Evolutionary conservation across 1,140 invertebrate genomes (phyloP), one percentile per base, ranked within the genome.

Genomic region (Drosophila obscura): DNA sequence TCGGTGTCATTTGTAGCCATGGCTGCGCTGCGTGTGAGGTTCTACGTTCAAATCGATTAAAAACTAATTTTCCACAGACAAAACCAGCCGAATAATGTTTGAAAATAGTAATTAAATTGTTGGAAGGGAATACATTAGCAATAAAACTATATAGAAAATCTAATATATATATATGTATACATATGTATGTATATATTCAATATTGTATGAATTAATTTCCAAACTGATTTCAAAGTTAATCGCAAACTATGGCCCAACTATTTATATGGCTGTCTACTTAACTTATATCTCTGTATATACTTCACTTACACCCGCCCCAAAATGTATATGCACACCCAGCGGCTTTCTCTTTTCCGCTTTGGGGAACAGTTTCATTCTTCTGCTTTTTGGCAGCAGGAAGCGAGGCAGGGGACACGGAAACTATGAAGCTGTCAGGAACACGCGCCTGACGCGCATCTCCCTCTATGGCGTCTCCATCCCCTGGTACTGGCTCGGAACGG

Each of bases 21-120:
- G 56, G 53, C 44, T 41, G 63, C 46, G 8, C 69, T 74, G 58
- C 73, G 74, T 78, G 82, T 73, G 53, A 73, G 62, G 59, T 57
- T 67, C 51, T 90, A 73, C 19, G 19, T 19, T 80, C 74, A 90
- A 90, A 90, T 90, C 87, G 87, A 90, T 90, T 90, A 90, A 80
- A 90, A 90, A 90, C 78, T 77, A 87, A 90, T 90, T 90, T 88
- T 82, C 81, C 51, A 56, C 63, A 56, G 44, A 49, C 63, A 24
- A 69, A 68, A 49, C 50, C 63, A 46, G 46, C 64, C 52, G 28
- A 69, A 66, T 31, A 73, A 55, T 19, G 13, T 63, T 28, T 69
- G 2, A 43, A 69, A 69, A 69, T 52, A 67, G 48, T 69, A 57
- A 68, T 69, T 68, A 41, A 49, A 68, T 56, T 24, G 8, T 11